These are phyloP conservation scores for Glandiceps talaboti DNA, from an alignment of 53 echinoderm and acorn worm species.

Conservation along the genomic window DNA sequence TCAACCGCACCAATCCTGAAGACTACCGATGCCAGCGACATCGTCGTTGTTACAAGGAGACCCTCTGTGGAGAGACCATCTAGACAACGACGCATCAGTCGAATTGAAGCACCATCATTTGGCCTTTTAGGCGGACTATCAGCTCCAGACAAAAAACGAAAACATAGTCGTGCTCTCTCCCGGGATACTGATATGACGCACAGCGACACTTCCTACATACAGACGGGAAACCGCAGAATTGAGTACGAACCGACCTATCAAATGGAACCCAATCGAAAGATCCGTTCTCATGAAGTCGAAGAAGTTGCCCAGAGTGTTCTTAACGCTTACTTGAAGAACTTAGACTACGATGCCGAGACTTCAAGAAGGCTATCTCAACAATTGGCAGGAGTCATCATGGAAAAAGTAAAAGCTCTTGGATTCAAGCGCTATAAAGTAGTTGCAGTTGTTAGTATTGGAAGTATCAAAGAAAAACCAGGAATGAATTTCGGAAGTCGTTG, in stretches of 20 bases:
- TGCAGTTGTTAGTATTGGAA: conserved; percentile 67
- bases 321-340: conserved; percentile 16
- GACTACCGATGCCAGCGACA: no score
- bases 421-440: conserved; percentile 66
- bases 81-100: background rate
- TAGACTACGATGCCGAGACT: conserved; percentile 47
- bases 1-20: no score
- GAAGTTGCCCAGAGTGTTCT: conserved; percentile 30
- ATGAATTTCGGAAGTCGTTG: conserved; percentile 72
- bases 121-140: background rate
- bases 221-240: conserved; percentile 10
- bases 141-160: background rate
- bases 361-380: conserved; percentile 46
- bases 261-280: conserved; percentile 46
- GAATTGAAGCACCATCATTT: background rate
- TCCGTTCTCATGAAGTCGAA: conserved; percentile 40
- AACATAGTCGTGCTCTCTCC: background rate
- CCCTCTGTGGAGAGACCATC: background rate
- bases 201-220: background rate
- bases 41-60: no score
- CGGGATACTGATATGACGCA: background rate
- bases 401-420: conserved; percentile 35
- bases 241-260: conserved; percentile 59
- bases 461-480: conserved; percentile 55
- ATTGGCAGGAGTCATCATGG: conserved; percentile 47